Conservation (phyloP, 1,140 invertebrate genomes). For the Ganaspis sp. region DNA sequence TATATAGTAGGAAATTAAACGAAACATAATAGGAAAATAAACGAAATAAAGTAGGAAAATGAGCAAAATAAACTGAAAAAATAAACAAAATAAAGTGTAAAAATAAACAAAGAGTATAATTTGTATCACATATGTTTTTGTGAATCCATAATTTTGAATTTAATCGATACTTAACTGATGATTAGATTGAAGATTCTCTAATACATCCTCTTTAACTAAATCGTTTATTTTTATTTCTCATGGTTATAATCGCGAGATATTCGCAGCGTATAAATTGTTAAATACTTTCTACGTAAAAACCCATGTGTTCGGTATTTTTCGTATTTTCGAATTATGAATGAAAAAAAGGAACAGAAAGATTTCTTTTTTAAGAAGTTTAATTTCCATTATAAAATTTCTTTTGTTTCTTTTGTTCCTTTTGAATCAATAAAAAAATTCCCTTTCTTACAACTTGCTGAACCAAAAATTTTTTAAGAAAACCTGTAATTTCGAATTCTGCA, state of each 20-base stretch:
- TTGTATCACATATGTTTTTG: neutral
- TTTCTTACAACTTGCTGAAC: too few species aligned
- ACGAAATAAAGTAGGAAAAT: too few species aligned
- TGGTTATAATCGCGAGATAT: conserved; percentile 12
- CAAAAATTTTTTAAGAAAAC: too few species aligned
- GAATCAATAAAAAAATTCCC: too few species aligned
- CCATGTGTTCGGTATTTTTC: conserved; percentile 7
- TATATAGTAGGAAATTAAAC: too few species aligned
- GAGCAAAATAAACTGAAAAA: too few species aligned
- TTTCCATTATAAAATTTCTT: neutral
- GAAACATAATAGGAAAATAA: too few species aligned
- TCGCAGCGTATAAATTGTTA: conserved; percentile 6
- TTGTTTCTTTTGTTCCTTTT: too few species aligned
- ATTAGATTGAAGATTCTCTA: neutral
- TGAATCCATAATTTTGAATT: neutral
- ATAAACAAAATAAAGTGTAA: too few species aligned
- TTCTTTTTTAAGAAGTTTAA: neutral
- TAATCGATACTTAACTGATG: neutral
- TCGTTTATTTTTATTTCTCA: conserved; percentile 11
- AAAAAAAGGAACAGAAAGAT: neutral
- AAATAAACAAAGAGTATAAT: too few species aligned
- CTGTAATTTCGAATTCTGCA: too few species aligned
- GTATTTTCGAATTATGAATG: conserved; percentile 7
- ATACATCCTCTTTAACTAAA: neutral
- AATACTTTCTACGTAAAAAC: conserved; percentile 2